A percentile compares a stretch with the other conserved stretches of the same genome.
Conservation (phyloP, 2,888 invertebrate genomes). For the Agrilus mali region DNA sequence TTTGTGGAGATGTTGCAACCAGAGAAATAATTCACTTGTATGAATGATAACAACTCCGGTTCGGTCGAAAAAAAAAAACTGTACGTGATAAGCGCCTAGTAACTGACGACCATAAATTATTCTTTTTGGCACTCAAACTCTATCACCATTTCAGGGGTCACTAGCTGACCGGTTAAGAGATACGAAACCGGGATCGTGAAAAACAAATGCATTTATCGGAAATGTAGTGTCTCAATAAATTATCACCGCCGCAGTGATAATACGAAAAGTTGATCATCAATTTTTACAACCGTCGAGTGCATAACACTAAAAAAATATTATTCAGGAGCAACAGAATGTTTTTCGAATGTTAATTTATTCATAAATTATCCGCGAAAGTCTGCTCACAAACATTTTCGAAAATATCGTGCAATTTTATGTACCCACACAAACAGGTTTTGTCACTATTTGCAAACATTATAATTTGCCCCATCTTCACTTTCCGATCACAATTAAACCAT, state of each 20-base stretch:
- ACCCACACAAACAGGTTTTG: constrained; percentile 3
- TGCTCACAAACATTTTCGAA: constrained; percentile 4
- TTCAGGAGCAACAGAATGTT: constrained; percentile 4
- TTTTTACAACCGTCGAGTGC: no score
- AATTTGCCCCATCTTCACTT: constrained; percentile 1
- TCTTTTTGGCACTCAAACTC: constrained; percentile 11
- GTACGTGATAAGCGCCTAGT: no score
- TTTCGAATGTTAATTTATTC: constrained; percentile 6
- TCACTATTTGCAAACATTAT: constrained; percentile 1
- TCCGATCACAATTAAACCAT: neutral
- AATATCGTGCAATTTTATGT: constrained; percentile 2
- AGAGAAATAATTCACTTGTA: no score
- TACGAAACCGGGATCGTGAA: no score
- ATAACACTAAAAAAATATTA: constrained; percentile 1
- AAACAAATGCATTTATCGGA: constrained; percentile 6
- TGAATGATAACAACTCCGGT: no score
- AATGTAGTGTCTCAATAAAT: no score
- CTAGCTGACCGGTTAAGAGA: neutral
- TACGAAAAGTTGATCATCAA: no score
- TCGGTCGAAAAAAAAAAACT: no score
- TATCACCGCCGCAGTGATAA: no score
- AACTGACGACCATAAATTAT: constrained; percentile 3
- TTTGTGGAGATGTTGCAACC: no score
- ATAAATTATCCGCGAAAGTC: constrained; percentile 6
- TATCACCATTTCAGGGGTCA: constrained; percentile 12